Conservation (phyloP, 2,113 vertebrate species). For the Oreochromis niloticus region DNA sequence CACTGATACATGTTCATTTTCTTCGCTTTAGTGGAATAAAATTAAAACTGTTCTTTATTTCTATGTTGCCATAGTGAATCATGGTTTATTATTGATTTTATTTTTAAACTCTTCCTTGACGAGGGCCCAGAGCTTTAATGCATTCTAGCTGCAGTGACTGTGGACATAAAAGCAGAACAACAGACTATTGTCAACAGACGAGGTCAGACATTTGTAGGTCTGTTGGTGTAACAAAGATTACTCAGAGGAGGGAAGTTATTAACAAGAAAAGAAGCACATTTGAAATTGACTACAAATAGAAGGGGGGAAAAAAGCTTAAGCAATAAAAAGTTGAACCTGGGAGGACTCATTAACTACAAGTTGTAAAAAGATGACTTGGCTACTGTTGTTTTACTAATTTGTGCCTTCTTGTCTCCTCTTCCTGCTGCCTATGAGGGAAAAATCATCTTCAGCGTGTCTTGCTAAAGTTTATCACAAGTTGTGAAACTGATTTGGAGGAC, state of each 20-base stretch:
- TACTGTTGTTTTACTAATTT: not conserved
- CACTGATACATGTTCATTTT: too few relatives aligned
- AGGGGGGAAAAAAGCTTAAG: too few relatives aligned
- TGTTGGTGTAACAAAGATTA: not conserved
- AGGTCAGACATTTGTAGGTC: not conserved
- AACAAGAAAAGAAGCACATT: not conserved
- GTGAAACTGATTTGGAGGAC: not conserved
- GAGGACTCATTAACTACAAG: not conserved
- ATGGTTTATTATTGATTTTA: not conserved
- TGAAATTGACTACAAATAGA: not conserved
- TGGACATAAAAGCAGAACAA: too few relatives aligned
- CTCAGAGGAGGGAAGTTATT: not conserved
- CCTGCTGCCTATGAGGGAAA: not conserved
- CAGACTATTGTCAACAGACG: too few relatives aligned
- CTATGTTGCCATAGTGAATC: rapidly evolving
- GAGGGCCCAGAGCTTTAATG: too few relatives aligned
- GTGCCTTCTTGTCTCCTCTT: not conserved
- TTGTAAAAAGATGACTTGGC: too few relatives aligned
- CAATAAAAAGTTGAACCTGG: not conserved
- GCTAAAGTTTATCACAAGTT: too few relatives aligned
- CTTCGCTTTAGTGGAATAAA: rapidly evolving
- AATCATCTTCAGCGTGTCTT: too few relatives aligned
- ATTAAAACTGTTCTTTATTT: not conserved
- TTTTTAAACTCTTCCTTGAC: not conserved
- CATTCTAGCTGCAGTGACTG: too few relatives aligned